Evolutionary conservation across 2,888 invertebrate species (phyloP).

Genomic region (Rhabditoides inermis): DNA sequence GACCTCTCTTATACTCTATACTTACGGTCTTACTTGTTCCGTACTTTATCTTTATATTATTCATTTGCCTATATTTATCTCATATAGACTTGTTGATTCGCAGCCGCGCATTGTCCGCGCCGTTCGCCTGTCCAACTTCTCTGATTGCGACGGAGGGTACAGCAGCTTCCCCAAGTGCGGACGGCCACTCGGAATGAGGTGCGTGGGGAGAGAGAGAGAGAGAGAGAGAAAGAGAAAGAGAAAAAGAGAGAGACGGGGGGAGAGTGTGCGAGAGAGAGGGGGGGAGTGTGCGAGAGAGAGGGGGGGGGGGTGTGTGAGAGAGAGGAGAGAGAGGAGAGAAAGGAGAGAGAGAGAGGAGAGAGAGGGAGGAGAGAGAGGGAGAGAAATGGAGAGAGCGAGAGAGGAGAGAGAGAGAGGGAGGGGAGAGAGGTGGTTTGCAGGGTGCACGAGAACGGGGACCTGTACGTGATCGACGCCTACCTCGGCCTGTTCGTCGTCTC

Average conservation of each 20-base stretch:
- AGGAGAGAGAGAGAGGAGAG: neutral
- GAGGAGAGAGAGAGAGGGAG: neutral
- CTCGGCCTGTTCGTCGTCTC: constrained; percentile 27
- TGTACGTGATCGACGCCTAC: constrained; percentile 32
- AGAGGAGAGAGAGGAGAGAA: too few species aligned
- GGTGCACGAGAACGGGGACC: constrained; percentile 15
- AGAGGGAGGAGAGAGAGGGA: constrained; percentile 14
- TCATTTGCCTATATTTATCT: neutral
- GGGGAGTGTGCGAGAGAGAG: constrained; percentile 22
- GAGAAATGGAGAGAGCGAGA: constrained; percentile 4
- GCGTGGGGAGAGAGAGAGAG: neutral
- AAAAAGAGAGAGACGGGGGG: neutral
- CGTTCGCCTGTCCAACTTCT: constrained; percentile 14
- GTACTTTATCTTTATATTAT: neutral
- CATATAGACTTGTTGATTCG: neutral
- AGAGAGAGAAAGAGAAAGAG: neutral
- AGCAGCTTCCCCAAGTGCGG: constrained; percentile 19
- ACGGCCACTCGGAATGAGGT: constrained; percentile 29
- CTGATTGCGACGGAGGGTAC: constrained; percentile 30
- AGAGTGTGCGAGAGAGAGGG: constrained; percentile 17
- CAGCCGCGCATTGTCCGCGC: constrained; percentile 18
- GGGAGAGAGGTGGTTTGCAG: constrained; percentile 8
- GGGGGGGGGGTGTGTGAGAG: neutral
- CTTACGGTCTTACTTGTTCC: neutral
- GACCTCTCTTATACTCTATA: neutral